These are phyloP conservation scores for Cairina moschata DNA, from an alignment of 2,113 vertebrate species.

Conservation along the genomic window DNA sequence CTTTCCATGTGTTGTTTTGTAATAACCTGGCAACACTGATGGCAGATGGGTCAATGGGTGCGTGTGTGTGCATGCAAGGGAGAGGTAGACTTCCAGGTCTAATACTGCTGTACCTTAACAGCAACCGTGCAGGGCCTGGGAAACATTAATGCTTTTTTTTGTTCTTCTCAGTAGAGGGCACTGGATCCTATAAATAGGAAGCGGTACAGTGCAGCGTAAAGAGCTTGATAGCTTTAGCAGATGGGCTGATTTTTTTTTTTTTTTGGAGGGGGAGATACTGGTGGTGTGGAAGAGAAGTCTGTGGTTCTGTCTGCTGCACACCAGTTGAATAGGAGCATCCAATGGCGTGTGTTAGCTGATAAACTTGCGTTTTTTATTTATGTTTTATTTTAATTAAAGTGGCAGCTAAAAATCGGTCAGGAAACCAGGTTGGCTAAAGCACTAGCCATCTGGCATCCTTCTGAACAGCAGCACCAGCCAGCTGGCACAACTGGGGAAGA, in stretches of 20 bases:
- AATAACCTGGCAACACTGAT: not conserved
- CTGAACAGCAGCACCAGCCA: constrained; percentile 2
- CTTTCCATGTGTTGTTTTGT: not conserved
- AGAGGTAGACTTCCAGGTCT: not conserved
- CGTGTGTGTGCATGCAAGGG: not conserved
- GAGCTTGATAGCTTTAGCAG: constrained; percentile 49
- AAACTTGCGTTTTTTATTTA: not conserved
- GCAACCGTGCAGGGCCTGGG: not conserved
- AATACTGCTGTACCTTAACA: not conserved
- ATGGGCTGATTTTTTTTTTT: not conserved
- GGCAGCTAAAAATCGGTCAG: not conserved
- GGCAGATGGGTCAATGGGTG: not conserved
- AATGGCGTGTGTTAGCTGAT: not conserved
- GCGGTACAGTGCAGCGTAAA: not conserved
- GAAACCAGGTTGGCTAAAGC: not conserved
- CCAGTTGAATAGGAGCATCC: not conserved
- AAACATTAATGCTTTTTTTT: not conserved
- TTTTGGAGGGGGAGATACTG: not conserved
- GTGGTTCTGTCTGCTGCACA: not conserved
- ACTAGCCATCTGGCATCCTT: constrained; percentile 4
- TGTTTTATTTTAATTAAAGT: constrained; percentile 32
- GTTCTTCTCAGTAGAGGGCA: constrained; percentile 58
- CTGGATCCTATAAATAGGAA: constrained; percentile 13
- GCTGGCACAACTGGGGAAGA: not conserved
- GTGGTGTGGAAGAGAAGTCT: not conserved